phyloP scores from a whole-genome alignment of 1,140 invertebrate species.

The Trichomalopsis sarcophagae region DNA sequence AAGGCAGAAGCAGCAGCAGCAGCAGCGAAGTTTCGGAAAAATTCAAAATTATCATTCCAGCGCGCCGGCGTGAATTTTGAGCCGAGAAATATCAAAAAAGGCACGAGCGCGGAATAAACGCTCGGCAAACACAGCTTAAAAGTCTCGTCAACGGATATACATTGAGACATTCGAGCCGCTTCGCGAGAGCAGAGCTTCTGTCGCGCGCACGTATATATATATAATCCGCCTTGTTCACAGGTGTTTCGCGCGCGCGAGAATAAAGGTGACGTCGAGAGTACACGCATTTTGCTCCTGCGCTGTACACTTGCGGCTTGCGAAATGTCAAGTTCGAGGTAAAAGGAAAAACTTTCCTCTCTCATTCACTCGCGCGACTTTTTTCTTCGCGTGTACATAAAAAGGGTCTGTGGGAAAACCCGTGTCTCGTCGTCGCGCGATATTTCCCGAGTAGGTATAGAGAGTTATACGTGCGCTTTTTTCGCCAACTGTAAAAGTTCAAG shows the following conservation, averaged over 20 bases:
- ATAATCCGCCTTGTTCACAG: not conserved
- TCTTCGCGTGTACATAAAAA: not conserved
- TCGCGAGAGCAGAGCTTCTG: not conserved
- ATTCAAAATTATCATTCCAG: not conserved
- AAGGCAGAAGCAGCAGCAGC: not conserved
- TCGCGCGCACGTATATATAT: not conserved
- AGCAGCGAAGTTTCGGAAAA: not conserved
- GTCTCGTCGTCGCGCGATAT: no score
- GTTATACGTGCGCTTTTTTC: no score
- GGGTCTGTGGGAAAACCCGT: not conserved
- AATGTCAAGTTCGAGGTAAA: constrained; percentile 25
- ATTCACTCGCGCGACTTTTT: not conserved
- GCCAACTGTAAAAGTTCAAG: no score
- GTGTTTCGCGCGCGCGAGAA: not conserved
- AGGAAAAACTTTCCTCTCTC: not conserved
- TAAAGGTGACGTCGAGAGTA: not conserved
- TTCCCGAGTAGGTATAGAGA: no score
- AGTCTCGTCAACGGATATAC: not conserved
- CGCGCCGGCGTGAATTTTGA: not conserved
- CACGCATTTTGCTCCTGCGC: not conserved
- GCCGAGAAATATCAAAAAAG: not conserved
- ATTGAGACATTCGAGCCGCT: not conserved
- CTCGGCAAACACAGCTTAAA: not conserved
- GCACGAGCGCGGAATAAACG: not conserved
- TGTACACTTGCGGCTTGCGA: not conserved